Evolutionary conservation across 2,113 vertebrate species (phyloP).

Genomic region (Melanocharis versteri): DNA sequence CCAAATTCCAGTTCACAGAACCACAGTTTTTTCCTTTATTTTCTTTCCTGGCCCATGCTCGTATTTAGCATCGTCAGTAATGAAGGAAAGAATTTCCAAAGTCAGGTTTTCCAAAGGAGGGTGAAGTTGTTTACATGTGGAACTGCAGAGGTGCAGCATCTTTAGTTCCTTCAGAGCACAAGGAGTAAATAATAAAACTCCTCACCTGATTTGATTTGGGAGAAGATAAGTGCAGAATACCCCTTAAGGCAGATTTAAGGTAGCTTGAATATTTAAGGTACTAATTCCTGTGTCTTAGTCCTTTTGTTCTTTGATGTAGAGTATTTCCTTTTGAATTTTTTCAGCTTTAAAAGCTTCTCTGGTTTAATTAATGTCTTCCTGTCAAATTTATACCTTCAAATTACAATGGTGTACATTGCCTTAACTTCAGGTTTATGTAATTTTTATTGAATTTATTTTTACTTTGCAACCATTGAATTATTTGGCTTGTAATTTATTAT

Average conservation of each 20-base stretch:
- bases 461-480: not conserved
- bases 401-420: not conserved
- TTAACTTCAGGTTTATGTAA: not conserved
- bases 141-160: not conserved
- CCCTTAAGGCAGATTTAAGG: not conserved
- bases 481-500: not conserved
- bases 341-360: not conserved
- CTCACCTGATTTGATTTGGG: not conserved
- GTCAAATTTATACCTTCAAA: not conserved
- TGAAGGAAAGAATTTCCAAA: not conserved
- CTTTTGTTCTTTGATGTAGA: not conserved
- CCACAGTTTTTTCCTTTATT: not conserved
- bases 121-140: not conserved
- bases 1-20: not conserved
- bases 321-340: not conserved
- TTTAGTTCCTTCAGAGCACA: not conserved
- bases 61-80: not conserved
- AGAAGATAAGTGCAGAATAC: not conserved
- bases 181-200: not conserved
- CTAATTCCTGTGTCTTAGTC: not conserved
- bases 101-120: not conserved
- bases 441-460: not conserved
- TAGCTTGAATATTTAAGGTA: not conserved
- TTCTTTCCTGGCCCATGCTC: not conserved
- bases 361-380: not conserved